These are phyloP conservation scores for Vulpes lagopus DNA, from an alignment of 2,113 vertebrate species.

Conservation along the genomic window DNA sequence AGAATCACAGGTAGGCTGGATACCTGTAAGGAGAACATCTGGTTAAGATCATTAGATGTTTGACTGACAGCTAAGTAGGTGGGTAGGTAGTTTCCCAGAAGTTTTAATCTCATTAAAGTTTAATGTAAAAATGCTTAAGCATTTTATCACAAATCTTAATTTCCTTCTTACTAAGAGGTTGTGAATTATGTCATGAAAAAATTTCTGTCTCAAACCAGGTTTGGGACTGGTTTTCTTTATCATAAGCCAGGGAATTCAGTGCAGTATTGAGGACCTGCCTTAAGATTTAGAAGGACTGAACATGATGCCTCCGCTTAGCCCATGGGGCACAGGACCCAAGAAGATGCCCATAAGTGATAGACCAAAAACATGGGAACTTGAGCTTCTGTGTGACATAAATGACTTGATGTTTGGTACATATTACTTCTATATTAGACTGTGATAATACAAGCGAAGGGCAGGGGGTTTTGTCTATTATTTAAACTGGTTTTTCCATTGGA, in stretches of 20 bases:
- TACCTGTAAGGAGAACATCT: background rate
- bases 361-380: background rate
- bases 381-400: background rate
- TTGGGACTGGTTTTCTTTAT: conserved; percentile 46
- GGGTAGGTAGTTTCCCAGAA: conserved; percentile 58
- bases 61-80: conserved; percentile 55
- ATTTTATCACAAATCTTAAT: conserved; percentile 79
- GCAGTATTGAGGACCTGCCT: background rate
- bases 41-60: conserved; percentile 49
- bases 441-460: background rate
- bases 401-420: background rate
- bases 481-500: background rate
- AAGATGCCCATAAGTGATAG: background rate
- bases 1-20: background rate
- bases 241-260: background rate
- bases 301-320: background rate
- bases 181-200: conserved; percentile 64
- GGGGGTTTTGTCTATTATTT: background rate
- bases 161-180: conserved; percentile 65
- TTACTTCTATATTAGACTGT: background rate
- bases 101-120: conserved; percentile 77
- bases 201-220: conserved; percentile 22
- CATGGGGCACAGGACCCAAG: background rate
- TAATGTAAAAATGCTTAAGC: conserved; percentile 72
- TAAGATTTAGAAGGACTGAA: background rate